Evolutionary conservation across 2,888 invertebrate genomes (phyloP).

Genomic region (Xestia sexstrigata): DNA sequence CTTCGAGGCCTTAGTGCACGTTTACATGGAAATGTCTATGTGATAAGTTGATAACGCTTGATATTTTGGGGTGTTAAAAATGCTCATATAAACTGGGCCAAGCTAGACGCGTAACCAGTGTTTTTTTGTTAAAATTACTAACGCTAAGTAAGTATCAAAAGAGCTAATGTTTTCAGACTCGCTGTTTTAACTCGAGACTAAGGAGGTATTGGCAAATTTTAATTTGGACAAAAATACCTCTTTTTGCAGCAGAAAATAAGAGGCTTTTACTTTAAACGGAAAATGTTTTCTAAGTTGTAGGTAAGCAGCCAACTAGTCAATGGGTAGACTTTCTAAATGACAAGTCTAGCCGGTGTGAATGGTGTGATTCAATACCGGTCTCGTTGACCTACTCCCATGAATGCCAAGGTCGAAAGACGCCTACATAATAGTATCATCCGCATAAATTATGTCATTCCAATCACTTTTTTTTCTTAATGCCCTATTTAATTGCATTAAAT

Average conservation of each 20-base stretch:
- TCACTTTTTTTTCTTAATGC: slow-evolving; percentile 21
- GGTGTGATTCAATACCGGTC: slow-evolving; percentile 55
- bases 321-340: slow-evolving; percentile 52
- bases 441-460: slow-evolving; percentile 28
- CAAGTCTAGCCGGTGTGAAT: slow-evolving; percentile 17
- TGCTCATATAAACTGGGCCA: neutral
- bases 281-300: slow-evolving; percentile 19
- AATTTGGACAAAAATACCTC: neutral
- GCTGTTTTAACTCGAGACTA: neutral
- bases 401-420: slow-evolving; percentile 62
- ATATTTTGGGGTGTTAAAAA: neutral
- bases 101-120: neutral
- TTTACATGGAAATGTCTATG: neutral
- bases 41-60: neutral
- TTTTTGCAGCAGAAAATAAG: neutral
- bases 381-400: slow-evolving; percentile 40
- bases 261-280: neutral
- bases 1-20: neutral
- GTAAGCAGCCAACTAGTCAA: slow-evolving; percentile 15
- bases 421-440: slow-evolving; percentile 38
- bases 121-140: neutral
- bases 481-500: slow-evolving; percentile 28
- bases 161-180: neutral
- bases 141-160: neutral
- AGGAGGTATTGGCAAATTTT: neutral